Conservation (phyloP, 2,797 vertebrate genomes). For the Todus mexicanus region DNA sequence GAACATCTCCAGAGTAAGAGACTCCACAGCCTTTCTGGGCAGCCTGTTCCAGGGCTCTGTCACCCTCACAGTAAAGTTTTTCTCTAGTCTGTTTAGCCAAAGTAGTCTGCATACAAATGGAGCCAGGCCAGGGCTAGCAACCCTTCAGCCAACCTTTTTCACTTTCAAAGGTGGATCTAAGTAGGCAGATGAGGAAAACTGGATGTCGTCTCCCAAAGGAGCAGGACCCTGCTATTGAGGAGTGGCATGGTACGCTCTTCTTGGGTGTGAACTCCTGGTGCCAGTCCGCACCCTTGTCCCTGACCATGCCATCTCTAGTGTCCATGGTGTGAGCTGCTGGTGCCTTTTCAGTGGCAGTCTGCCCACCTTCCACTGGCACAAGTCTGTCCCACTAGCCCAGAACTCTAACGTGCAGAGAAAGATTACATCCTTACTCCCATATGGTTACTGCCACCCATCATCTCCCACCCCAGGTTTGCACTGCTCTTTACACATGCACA, state of each 20-base stretch:
- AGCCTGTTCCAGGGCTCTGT: background rate
- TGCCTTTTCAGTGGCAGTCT: background rate
- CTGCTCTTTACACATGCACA: background rate
- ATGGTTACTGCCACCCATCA: background rate
- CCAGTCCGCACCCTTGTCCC: too few relatives aligned
- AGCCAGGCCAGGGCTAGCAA: background rate
- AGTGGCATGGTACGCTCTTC: background rate
- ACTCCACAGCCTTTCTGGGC: background rate
- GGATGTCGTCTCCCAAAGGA: background rate
- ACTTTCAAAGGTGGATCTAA: background rate
- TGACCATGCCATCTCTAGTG: background rate
- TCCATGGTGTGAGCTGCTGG: background rate
- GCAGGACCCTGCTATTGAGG: background rate
- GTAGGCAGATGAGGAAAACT: background rate
- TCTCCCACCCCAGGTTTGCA: background rate
- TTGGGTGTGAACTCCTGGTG: fast-evolving
- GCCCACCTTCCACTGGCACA: fast-evolving
- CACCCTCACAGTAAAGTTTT: background rate
- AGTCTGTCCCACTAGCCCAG: background rate
- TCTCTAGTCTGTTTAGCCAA: background rate
- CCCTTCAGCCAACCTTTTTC: background rate
- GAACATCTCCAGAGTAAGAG: background rate
- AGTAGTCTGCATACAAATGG: background rate
- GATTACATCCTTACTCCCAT: background rate
- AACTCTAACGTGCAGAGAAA: background rate